phyloP scores from a whole-genome alignment of 2,888 invertebrate genomes.

The Lacanobia oleracea region DNA sequence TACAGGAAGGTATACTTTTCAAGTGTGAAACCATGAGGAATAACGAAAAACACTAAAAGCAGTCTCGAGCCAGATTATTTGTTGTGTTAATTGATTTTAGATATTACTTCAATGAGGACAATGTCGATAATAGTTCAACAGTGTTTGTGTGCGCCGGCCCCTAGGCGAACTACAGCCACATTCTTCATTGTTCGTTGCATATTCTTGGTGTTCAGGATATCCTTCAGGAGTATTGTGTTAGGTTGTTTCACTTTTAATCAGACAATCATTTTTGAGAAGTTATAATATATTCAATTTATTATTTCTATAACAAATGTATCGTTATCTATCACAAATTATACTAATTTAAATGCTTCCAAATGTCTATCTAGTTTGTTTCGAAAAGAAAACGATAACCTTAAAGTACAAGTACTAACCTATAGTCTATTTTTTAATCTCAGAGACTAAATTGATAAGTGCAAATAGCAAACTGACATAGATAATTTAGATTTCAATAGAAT shows the following conservation, averaged over 20 bases:
- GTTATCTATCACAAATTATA: neutral
- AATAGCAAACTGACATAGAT: too few relatives aligned
- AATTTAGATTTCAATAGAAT: too few relatives aligned
- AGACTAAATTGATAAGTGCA: too few relatives aligned
- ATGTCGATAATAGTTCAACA: too few relatives aligned
- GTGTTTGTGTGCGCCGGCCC: too few relatives aligned
- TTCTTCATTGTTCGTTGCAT: neutral
- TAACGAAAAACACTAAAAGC: too few relatives aligned
- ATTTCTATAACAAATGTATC: neutral
- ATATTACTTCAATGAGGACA: too few relatives aligned
- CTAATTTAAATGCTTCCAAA: neutral
- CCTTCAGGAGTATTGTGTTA: neutral
- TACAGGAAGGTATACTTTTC: too few relatives aligned
- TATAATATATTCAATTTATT: neutral
- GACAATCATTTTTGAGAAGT: neutral
- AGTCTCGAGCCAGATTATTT: too few relatives aligned
- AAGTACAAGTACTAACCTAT: neutral
- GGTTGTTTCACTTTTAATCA: conserved; percentile 17
- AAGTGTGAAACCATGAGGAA: too few relatives aligned
- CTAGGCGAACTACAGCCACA: neutral
- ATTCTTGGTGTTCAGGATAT: neutral
- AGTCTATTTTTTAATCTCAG: too few relatives aligned
- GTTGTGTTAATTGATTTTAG: too few relatives aligned
- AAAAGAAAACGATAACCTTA: conserved; percentile 64
- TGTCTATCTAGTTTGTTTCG: conserved; percentile 35